phyloP scores from a whole-genome alignment of 2,888 invertebrate species.

The Mellilla xanthometata region DNA sequence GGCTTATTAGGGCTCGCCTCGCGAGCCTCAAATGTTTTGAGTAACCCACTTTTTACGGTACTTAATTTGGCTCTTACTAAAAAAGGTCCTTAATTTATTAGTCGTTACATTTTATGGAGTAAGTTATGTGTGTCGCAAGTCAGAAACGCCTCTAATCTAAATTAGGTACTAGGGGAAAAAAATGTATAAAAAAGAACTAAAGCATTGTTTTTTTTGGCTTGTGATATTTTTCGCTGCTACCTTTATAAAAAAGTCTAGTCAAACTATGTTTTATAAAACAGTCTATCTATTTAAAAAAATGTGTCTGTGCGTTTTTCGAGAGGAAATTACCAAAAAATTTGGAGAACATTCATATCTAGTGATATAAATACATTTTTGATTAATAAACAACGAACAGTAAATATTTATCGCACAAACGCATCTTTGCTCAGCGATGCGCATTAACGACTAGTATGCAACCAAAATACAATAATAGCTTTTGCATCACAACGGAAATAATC shows the following conservation, averaged over 20 bases:
- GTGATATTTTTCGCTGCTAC: background rate
- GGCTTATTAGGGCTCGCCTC: constrained; percentile 16
- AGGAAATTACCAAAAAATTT: too few species aligned
- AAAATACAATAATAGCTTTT: constrained; percentile 40
- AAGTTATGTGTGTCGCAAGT: constrained; percentile 11
- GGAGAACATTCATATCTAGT: too few species aligned
- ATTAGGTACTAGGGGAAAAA: constrained; percentile 2
- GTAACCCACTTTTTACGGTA: constrained; percentile 20
- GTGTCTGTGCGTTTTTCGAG: too few species aligned
- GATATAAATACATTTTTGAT: too few species aligned
- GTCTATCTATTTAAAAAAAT: too few species aligned
- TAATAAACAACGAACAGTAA: too few species aligned
- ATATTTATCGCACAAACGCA: constrained; percentile 16
- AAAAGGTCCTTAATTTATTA: constrained; percentile 15
- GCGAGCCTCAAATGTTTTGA: constrained; percentile 14
- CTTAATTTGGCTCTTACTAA: constrained; percentile 19
- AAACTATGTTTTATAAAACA: too few species aligned
- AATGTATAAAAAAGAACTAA: background rate
- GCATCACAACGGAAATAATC: constrained; percentile 51
- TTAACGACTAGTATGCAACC: constrained; percentile 32
- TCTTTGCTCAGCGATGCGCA: constrained; percentile 18
- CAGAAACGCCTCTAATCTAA: constrained; percentile 3
- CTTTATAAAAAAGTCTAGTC: constrained; percentile 11
- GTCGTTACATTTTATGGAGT: constrained; percentile 9
- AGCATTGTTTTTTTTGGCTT: constrained; percentile 5